Evolutionary conservation across 2,888 invertebrate genomes (phyloP).

Genomic region (Lobophora halterata): DNA sequence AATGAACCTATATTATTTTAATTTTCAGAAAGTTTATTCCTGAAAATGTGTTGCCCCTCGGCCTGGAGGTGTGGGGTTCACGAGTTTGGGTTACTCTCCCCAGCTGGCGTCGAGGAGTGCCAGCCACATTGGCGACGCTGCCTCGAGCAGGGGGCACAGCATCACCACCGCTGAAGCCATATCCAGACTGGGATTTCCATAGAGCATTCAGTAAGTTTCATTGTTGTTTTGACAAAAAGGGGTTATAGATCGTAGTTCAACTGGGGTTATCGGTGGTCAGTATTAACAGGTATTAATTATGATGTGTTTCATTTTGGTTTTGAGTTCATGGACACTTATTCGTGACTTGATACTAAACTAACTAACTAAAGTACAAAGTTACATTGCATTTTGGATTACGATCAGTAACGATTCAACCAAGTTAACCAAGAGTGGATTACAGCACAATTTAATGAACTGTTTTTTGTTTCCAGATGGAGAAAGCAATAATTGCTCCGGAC

Average conservation of each 20-base stretch:
- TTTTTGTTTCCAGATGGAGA: slow-evolving; percentile 42
- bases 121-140: slow-evolving; percentile 86
- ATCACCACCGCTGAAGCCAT: slow-evolving; percentile 85
- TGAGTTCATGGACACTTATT: no score
- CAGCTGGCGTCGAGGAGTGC: slow-evolving; percentile 87
- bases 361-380: no score
- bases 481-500: slow-evolving; percentile 79
- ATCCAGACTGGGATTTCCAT: slow-evolving; percentile 88
- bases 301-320: no score
- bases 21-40: slow-evolving; percentile 81
- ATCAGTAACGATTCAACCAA: no score
- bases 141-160: slow-evolving; percentile 77
- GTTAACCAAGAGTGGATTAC: no score
- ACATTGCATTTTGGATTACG: no score
- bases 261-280: no score
- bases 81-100: slow-evolving; percentile 88
- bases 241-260: no score
- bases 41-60: slow-evolving; percentile 87
- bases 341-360: no score
- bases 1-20: neutral
- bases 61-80: slow-evolving; percentile 85
- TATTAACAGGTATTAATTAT: no score
- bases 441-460: neutral
- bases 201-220: slow-evolving; percentile 72
- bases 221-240: no score